phyloP scores from a whole-genome alignment of 2,888 invertebrate species.

The Drosophila engyochracea region DNA sequence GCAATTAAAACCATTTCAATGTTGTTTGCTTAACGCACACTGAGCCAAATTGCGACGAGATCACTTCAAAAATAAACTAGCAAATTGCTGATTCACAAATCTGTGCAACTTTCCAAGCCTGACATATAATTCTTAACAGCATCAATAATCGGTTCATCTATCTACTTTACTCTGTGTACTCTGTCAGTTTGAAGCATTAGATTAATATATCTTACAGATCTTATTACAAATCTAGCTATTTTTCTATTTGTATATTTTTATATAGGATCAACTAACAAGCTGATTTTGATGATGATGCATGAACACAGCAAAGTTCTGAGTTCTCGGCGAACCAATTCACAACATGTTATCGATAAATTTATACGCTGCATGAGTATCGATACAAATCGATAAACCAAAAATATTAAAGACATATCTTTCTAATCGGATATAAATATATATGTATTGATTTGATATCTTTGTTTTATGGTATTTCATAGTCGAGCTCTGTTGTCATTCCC shows the following conservation, averaged over 20 bases:
- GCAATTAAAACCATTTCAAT: conserved; percentile 38
- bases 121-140: no score
- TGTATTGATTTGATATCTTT: not conserved
- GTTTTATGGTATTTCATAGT: not conserved
- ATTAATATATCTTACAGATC: not conserved
- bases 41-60: conserved; percentile 3
- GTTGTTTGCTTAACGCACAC: conserved; percentile 20
- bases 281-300: not conserved
- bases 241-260: not conserved
- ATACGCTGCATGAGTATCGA: not conserved
- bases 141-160: not conserved
- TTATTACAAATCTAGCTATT: not conserved
- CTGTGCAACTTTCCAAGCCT: no score
- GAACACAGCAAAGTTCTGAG: not conserved
- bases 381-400: not conserved
- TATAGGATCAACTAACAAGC: not conserved
- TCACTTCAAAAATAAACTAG: not conserved
- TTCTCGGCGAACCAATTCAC: not conserved
- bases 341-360: not conserved
- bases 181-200: not conserved
- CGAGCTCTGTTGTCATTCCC: not conserved
- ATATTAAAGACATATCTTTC: not conserved
- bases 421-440: no score
- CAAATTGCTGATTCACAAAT: not conserved
- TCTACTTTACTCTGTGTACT: not conserved